Evolutionary conservation across 2,797 vertebrate genomes (phyloP), one percentile per base, ranked within the genome.

Genomic region (Acestrorhynchus altus): DNA sequence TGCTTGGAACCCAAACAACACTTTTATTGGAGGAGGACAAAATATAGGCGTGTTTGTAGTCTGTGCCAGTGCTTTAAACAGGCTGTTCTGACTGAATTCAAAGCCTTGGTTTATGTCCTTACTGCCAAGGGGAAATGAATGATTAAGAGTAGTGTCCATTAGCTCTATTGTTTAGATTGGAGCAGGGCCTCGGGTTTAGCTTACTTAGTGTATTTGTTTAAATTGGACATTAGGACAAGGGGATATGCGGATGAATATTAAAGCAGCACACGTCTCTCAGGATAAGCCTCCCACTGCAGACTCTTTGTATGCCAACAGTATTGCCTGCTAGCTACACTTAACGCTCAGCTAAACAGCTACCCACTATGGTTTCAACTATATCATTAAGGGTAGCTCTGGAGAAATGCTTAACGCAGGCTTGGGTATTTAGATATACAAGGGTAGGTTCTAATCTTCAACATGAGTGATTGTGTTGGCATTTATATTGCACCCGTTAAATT

Each of bases 401-500:
- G 89, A 85, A 83, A 93, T 92, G 90, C 89, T 90, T 89, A 93
- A 86, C 87, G 91, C 87, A 82, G 83, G 80, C 78, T 81, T 56
- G 26, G 52, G 61, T 73, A 68, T 80, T 77, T 89, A 85, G 86
- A 84, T 89, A 83, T 81, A 86, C 83, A 83, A 81, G 68, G 76
- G 68, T 83, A 68, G 81, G 72, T 81, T 81, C 47, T 20, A 72
- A 16, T 59, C 28, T 61, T 35, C 54, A 18, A 15, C 57, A 61
- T 93, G 93, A 95, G 91, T 92, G 93, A 93, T 94, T 87, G 85
- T 85, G 67, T 85, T 93, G 94, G 91, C 93, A 94, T 95, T 96
- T 95, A 89, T 84, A 90, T 93, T 93, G 89, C 86, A 89, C 91
- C 91, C 90, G 92, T 87, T 90, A 86, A 93, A 92, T 92, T 90